Conservation (phyloP, 30 jellyfish, hydroid and myxozoan species). For the Pseudorhiza aurosa region DNA sequence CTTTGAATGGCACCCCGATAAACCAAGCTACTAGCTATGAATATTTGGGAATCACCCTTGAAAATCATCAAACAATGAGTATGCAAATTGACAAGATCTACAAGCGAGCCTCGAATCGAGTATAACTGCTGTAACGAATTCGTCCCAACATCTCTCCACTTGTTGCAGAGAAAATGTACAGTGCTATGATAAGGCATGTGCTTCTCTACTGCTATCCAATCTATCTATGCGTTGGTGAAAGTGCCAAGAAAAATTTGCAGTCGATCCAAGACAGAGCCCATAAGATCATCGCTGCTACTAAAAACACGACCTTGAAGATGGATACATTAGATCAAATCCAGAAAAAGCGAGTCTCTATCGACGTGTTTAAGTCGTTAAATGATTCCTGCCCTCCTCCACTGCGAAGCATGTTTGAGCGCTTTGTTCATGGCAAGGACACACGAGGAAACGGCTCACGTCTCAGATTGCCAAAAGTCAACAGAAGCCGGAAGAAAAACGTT, state of each 20-base stretch:
- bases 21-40: slow-evolving; percentile 35
- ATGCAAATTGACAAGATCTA: slow-evolving; percentile 28
- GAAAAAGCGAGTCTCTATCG: slow-evolving; percentile 27
- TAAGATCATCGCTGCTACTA: background rate
- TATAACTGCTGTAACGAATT: slow-evolving; percentile 29
- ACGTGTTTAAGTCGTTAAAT: slow-evolving; percentile 16
- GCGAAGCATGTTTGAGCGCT: background rate
- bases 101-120: slow-evolving; percentile 22
- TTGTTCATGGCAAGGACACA: no score
- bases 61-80: slow-evolving; percentile 22
- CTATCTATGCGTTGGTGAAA: slow-evolving; percentile 6
- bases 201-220: slow-evolving; percentile 31
- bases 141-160: slow-evolving; percentile 37
- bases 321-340: slow-evolving; percentile 15
- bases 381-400: slow-evolving; percentile 14
- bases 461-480: no score
- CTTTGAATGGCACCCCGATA: slow-evolving; percentile 24
- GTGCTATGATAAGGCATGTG: slow-evolving; percentile 24
- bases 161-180: slow-evolving; percentile 26
- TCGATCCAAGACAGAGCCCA: slow-evolving; percentile 18
- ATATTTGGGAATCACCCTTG: slow-evolving; percentile 26
- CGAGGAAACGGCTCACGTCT: no score
- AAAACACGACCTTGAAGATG: slow-evolving; percentile 33
- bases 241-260: background rate
- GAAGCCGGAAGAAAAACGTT: no score